Percentiles rank a stretch among this genome's conserved stretches.
phyloP scores from a whole-genome alignment of 1,140 invertebrate genomes.

The Drosophila pectinifera region DNA sequence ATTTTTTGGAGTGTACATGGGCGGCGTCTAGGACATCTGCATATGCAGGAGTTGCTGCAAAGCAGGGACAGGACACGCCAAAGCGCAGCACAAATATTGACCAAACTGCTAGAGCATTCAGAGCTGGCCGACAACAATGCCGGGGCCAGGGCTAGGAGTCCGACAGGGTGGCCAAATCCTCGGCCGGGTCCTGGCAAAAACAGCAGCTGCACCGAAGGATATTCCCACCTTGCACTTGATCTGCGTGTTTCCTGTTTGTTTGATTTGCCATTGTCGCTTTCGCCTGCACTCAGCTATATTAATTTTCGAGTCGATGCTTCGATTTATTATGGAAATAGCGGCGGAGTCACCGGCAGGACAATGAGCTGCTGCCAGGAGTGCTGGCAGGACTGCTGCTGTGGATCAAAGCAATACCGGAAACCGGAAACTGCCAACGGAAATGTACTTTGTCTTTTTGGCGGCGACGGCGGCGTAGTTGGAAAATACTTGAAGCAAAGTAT shows the following conservation, averaged over 20 bases:
- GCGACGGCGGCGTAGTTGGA: slow-evolving; percentile 68
- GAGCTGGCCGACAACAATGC: slow-evolving; percentile 63
- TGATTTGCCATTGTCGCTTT: slow-evolving; percentile 61
- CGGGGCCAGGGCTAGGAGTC: slow-evolving; percentile 12
- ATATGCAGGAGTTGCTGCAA: slow-evolving; percentile 42
- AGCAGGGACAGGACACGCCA: slow-evolving; percentile 50
- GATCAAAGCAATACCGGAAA: slow-evolving; percentile 79
- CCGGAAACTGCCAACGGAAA: slow-evolving; percentile 79
- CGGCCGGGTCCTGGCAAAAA: not conserved
- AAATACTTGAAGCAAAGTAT: slow-evolving; percentile 78
- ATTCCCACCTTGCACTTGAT: slow-evolving; percentile 36
- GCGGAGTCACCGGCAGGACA: slow-evolving; percentile 24
- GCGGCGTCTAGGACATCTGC: slow-evolving; percentile 38
- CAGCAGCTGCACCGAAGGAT: slow-evolving; percentile 9
- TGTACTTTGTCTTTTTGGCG: slow-evolving; percentile 83
- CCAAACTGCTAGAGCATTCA: slow-evolving; percentile 74
- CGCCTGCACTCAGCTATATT: slow-evolving; percentile 68
- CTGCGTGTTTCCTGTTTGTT: slow-evolving; percentile 56
- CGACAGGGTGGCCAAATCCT: slow-evolving; percentile 11
- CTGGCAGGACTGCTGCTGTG: slow-evolving; percentile 28
- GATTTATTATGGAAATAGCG: slow-evolving; percentile 42
- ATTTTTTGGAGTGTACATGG: slow-evolving; percentile 59
- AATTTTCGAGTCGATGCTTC: slow-evolving; percentile 63
- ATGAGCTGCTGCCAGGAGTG: slow-evolving; percentile 36
- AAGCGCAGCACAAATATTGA: slow-evolving; percentile 79